Percentiles rank a stretch among this genome's conserved stretches.
phyloP scores from a whole-genome alignment of 2,888 invertebrate species.

The Morinoia aosen region DNA sequence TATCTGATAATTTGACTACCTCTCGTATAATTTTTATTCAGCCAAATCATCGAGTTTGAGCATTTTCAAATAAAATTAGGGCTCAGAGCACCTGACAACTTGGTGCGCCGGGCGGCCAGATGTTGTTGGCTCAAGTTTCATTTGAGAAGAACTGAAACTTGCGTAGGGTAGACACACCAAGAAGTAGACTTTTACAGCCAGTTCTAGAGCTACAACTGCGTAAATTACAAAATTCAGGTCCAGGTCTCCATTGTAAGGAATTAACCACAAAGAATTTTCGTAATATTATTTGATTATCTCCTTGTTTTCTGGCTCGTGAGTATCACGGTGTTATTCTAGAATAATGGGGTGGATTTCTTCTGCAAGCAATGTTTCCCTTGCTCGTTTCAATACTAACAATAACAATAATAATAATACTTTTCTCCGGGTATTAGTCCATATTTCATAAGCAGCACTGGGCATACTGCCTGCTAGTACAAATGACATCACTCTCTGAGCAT shows the following conservation, averaged over 20 bases:
- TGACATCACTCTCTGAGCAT: neutral
- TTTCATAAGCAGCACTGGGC: neutral
- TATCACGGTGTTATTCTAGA: neutral
- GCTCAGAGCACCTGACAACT: no score
- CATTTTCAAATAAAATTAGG: no score
- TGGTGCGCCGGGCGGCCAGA: no score
- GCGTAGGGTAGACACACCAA: no score
- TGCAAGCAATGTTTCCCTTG: neutral
- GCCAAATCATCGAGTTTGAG: no score
- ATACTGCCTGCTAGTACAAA: neutral
- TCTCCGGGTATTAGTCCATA: neutral
- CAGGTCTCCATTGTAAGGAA: neutral
- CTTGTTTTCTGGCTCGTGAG: neutral
- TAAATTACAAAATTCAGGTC: no score
- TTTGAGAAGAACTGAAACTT: no score
- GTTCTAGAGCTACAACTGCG: no score
- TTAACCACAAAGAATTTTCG: neutral
- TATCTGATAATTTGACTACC: no score
- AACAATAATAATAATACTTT: neutral
- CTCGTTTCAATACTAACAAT: neutral
- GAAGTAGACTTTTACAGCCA: no score
- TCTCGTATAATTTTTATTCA: no score
- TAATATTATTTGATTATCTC: neutral
- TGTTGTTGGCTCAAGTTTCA: no score
- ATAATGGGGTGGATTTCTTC: neutral